These are phyloP conservation scores for Aleiodes sp. DNA, from an alignment of 1,140 invertebrate genomes.

Conservation along the genomic window DNA sequence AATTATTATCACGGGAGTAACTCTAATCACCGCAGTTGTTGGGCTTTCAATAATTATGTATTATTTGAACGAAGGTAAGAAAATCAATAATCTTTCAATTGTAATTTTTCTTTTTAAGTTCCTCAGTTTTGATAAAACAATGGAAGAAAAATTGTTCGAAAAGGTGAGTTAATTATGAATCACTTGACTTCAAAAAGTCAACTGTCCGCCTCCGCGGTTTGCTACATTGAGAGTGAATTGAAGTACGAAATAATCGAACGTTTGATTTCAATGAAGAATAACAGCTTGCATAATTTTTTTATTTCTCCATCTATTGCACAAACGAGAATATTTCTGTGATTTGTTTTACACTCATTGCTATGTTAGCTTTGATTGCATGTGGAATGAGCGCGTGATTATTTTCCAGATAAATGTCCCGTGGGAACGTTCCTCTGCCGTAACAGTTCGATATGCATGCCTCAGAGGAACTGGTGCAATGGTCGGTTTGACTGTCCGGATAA, in stretches of 20 bases:
- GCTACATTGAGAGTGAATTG: background rate
- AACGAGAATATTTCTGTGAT: too few species aligned
- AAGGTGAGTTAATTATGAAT: background rate
- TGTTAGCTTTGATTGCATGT: too few species aligned
- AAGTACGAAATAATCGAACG: constrained; percentile 34
- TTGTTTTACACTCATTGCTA: too few species aligned
- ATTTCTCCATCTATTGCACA: too few species aligned
- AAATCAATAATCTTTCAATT: background rate
- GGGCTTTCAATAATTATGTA: constrained; percentile 53
- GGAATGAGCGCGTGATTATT: background rate
- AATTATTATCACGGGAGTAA: constrained; percentile 46
- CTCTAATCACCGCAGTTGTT: constrained; percentile 44
- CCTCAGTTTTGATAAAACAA: background rate
- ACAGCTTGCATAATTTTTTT: too few species aligned
- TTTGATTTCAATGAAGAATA: constrained; percentile 41
- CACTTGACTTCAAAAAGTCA: background rate
- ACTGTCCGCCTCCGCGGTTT: background rate
- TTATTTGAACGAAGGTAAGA: constrained; percentile 58
- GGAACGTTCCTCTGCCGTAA: constrained; percentile 76
- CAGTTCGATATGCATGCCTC: constrained; percentile 75
- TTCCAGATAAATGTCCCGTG: constrained; percentile 66
- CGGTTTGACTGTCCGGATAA: constrained; percentile 74
- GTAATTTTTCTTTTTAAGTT: background rate
- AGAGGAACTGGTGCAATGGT: constrained; percentile 74
- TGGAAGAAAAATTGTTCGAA: background rate